Evolutionary conservation across 2,113 vertebrate species (phyloP).

Genomic region (Budorcas taxicolor): DNA sequence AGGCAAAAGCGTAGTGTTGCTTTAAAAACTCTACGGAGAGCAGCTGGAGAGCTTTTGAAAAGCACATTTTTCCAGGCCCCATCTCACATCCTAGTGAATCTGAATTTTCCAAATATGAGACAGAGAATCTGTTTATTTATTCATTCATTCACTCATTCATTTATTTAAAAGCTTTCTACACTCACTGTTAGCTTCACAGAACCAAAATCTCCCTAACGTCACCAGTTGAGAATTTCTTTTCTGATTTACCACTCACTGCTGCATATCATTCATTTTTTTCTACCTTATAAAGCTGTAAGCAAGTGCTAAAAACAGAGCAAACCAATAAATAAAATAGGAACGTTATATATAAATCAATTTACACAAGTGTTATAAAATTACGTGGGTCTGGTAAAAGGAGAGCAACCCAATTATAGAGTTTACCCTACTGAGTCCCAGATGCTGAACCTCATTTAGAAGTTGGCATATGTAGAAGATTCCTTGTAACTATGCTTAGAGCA

Average conservation of each 20-base stretch:
- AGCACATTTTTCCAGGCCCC: neutral
- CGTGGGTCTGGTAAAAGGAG: slow-evolving; percentile 38
- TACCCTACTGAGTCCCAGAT: slow-evolving; percentile 66
- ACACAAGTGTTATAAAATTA: slow-evolving; percentile 28
- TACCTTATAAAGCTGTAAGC: slow-evolving; percentile 94
- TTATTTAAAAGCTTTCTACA: neutral
- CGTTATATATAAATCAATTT: slow-evolving; percentile 82
- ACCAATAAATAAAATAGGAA: slow-evolving; percentile 83
- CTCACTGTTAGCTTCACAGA: slow-evolving; percentile 84
- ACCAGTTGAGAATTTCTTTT: slow-evolving; percentile 82
- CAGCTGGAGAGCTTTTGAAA: neutral
- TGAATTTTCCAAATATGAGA: neutral
- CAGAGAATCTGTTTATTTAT: neutral
- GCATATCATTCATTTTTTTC: slow-evolving; percentile 89
- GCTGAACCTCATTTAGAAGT: slow-evolving; percentile 42
- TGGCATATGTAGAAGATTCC: slow-evolving; percentile 36
- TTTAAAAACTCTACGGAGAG: neutral
- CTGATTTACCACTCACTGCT: slow-evolving; percentile 88
- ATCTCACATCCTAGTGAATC: neutral
- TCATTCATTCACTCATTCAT: neutral
- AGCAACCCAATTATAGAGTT: slow-evolving; percentile 4
- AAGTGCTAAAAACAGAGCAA: slow-evolving; percentile 87
- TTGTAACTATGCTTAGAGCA: slow-evolving; percentile 53
- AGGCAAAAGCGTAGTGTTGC: neutral
- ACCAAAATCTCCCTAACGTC: slow-evolving; percentile 84